phyloP scores from a whole-genome alignment of 2,113 vertebrate species.

The Neofelis nebulosa region DNA sequence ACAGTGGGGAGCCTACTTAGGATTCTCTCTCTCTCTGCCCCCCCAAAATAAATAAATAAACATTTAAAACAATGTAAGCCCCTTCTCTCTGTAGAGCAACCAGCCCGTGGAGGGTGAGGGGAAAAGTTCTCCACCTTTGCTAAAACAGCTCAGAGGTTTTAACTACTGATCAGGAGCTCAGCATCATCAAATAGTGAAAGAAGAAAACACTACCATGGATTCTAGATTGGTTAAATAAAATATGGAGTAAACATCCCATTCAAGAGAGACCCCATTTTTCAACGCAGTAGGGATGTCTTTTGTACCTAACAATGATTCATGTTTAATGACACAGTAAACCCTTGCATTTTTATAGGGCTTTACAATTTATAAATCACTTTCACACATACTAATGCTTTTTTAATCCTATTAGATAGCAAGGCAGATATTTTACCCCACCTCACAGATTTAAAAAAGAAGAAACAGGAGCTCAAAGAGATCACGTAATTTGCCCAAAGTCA shows the following conservation, averaged over 20 bases:
- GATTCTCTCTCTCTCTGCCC: no score
- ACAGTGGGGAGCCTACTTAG: no score
- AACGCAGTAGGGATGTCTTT: neutral
- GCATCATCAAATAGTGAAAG: neutral
- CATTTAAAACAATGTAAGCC: neutral
- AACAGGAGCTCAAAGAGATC: conserved; percentile 7
- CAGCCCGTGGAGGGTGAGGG: fast-evolving
- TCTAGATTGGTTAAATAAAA: neutral
- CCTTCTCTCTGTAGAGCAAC: neutral
- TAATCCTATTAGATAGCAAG: conserved; percentile 21
- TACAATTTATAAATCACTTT: neutral
- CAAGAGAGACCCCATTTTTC: neutral
- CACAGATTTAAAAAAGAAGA: neutral
- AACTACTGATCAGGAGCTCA: neutral
- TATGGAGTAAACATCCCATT: neutral
- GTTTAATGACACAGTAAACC: neutral
- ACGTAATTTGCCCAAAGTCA: neutral
- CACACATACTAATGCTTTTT: neutral
- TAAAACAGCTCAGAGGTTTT: neutral
- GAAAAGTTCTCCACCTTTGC: neutral
- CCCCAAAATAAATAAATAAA: no score
- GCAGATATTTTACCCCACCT: neutral
- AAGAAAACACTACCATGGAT: neutral
- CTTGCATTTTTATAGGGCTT: neutral
- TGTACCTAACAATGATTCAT: neutral